Conservation (phyloP, 2,113 vertebrate species). For the Xerus inauris region DNA sequence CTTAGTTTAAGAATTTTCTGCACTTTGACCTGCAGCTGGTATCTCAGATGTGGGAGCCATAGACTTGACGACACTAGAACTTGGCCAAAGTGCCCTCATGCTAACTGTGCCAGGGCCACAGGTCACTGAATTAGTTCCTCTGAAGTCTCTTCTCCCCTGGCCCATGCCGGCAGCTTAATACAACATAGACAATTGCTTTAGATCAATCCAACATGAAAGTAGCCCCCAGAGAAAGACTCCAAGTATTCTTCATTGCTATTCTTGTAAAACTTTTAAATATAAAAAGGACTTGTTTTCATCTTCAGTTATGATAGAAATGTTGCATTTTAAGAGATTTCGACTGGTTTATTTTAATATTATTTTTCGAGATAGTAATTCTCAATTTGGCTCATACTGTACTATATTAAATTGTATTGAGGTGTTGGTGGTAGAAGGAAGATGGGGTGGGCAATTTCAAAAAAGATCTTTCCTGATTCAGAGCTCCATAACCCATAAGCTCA, state of each 20-base stretch:
- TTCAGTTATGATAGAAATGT: not conserved
- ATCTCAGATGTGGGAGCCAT: not conserved
- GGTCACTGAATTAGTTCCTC: not conserved
- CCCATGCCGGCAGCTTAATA: not conserved
- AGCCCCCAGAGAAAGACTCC: slow-evolving; percentile 22
- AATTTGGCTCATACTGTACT: not conserved
- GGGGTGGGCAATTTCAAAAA: slow-evolving; percentile 37
- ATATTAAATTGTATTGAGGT: not conserved
- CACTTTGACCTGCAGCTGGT: not conserved
- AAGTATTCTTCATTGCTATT: not conserved
- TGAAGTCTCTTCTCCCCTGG: not conserved
- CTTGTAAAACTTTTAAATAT: slow-evolving; percentile 21
- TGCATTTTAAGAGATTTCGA: slow-evolving; percentile 23
- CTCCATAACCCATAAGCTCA: slow-evolving; percentile 21
- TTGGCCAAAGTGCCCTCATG: rapidly evolving
- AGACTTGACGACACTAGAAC: not conserved
- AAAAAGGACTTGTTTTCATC: not conserved
- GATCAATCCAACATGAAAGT: slow-evolving; percentile 56
- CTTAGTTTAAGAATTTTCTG: slow-evolving; percentile 34
- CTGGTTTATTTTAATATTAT: slow-evolving; percentile 40
- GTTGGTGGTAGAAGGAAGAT: not conserved
- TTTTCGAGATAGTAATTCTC: slow-evolving; percentile 19
- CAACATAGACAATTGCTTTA: not conserved
- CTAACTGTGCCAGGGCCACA: not conserved
- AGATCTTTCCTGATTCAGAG: slow-evolving; percentile 38